Conservation (phyloP, 2,113 vertebrate species). For the Etheostoma cragini region DNA sequence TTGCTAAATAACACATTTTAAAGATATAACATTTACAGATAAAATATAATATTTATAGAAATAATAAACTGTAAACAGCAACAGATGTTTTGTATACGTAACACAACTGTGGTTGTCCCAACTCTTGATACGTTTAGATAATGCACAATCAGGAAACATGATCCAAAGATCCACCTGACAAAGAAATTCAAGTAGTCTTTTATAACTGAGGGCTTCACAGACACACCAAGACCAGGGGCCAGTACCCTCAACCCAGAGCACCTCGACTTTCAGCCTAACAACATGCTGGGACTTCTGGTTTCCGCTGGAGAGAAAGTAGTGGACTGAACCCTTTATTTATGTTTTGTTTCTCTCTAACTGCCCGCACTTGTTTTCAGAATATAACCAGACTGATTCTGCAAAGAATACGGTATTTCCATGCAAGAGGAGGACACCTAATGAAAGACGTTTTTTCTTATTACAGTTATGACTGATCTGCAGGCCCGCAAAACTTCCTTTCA, state of each 20-base stretch:
- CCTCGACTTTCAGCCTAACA: constrained; percentile 25
- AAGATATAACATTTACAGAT: neutral
- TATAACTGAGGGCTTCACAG: neutral
- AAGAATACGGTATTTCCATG: constrained; percentile 14
- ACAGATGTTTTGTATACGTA: neutral
- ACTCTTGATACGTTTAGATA: neutral
- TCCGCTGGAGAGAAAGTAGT: constrained; percentile 15
- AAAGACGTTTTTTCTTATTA: constrained; percentile 24
- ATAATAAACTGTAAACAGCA: neutral
- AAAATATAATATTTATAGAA: neutral
- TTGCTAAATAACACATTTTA: neutral
- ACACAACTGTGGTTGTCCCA: neutral
- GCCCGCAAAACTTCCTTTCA: constrained; percentile 68
- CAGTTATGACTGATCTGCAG: constrained; percentile 40
- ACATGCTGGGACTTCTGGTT: constrained; percentile 54
- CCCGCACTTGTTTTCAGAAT: constrained; percentile 22
- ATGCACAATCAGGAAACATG: constrained; percentile 1
- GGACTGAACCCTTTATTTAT: constrained; percentile 27
- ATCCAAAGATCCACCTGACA: constrained; percentile 14
- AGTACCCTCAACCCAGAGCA: constrained; percentile 10
- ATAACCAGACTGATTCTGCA: constrained; percentile 28
- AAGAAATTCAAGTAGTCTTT: constrained; percentile 15
- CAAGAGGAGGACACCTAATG: constrained; percentile 9
- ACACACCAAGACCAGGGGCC: constrained; percentile 37
- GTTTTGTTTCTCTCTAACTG: constrained; percentile 8